Base-by-base conservation (phyloP, 2,888 invertebrate genomes). In the Odontomyia ornata region DNA sequence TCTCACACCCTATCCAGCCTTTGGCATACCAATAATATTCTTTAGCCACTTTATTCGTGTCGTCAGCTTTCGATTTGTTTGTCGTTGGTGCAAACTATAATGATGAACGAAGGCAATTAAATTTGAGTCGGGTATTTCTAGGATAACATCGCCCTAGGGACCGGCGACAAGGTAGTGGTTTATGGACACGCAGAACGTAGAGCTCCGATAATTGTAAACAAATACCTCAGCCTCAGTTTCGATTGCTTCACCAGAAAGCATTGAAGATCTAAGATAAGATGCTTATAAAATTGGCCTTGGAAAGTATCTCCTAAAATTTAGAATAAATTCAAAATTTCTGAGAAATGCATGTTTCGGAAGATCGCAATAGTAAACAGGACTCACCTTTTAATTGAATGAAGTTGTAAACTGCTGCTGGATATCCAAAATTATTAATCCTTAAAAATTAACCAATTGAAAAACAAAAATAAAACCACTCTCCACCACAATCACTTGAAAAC, bases 51-150 rank as follows among this genome's bases (percentile, higher is more conserved):
- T 73, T 60, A 18, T 27, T 57, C 30, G 23, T 73, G 73, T 73
- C 73, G 43, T 43, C 73, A 60, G 73, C 23, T 60, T 73, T 57
- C 73, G 60, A 73, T 73, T 72, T 56, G n/a, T 52, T 18, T 65
- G 65, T 36, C 36, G 27, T 36, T 23, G 47, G 36, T 5, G 60
- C 23, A 47, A 36, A 30, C 27, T 30, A 73, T 52, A 27, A 73
- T 30, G 60, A 57, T 30, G 73, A 57, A 25, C 60, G 43, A 25
- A 60, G 73, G 57, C 73, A 73, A 73, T 73, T 73, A 73, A 73
- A 60, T 73, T 73, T 60, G 3, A 56, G 25, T 57, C 73, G 57
- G 57, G 30, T 21, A 46, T 69, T 47, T 28, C 21, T n/a, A 25
- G 69, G 47, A 47, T 69, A 30, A 65, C 36, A 25, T 69, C 15